Evolutionary conservation across 2,888 invertebrate genomes (phyloP), one percentile per base, ranked within the genome.

Genomic region (Diogma glabrata): DNA sequence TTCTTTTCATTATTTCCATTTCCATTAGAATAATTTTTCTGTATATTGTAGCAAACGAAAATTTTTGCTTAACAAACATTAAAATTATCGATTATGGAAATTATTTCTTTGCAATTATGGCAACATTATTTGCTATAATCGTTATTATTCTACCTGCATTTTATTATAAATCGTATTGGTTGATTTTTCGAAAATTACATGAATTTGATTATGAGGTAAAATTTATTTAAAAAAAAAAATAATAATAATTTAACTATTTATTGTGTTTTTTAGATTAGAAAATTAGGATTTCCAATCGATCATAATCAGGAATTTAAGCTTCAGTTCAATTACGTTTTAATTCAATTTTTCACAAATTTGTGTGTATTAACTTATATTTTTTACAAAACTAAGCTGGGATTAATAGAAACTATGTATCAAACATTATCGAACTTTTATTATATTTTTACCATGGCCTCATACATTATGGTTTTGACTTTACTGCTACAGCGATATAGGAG

Each of bases 41-140:
- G 22, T 20, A n/a, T 43, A 22, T 22, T 9, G 20, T 22, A 8
- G 22, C 22, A 1, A 12, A 6, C 1, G 22, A 43, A 14, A 20
- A 20, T 20, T 43, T 14, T 22, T 14, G 23, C 16, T 7, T 22
- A 22, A 43, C 43, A 14, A 43, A 43, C 14, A 23, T 43, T 6
- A 43, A 43, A 43, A 22, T 43, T 43, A 43, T 43, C n/a, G 43
- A 43, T 43, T 14, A n/a, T n/a, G 43, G 43, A 3, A 43, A 43
- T 43, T 43, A 14, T 22, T 7, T 43, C 6, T 43, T 43, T 23
- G 23, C 23, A 2, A 14, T 43, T 7, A 12, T 43, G 2, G n/a
- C 43, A 14, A 22, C 23, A 22, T n/a, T 43, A 6, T 43, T 22
- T 43, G 23, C 23, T 22, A 14, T 22, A 22, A 3, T 22, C 22